Conservation (phyloP, 2,113 vertebrate species). For the Heterocephalus glaber region DNA sequence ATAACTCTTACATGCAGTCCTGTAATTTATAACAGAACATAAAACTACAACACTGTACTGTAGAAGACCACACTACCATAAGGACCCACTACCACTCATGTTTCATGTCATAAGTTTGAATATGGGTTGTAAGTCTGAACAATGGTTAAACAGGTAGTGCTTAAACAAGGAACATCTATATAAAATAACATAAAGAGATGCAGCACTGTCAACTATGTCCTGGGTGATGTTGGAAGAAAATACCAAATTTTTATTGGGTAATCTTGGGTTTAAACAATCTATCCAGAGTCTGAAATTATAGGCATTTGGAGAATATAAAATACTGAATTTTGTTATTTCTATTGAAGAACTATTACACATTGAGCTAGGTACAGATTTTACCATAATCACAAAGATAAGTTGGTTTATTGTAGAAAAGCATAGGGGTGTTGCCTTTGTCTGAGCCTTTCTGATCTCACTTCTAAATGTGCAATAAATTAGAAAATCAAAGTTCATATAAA, state of each 20-base stretch:
- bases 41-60: background rate
- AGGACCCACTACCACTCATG: no score
- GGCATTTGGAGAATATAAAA: constrained; percentile 1
- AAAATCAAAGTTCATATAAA: constrained; percentile 28
- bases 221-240: background rate
- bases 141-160: background rate
- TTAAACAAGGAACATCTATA: background rate
- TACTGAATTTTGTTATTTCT: background rate
- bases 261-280: background rate
- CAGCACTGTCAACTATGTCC: background rate
- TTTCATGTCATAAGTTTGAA: background rate
- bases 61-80: background rate
- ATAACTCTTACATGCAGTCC: background rate
- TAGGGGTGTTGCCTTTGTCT: background rate
- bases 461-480: background rate
- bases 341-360: background rate
- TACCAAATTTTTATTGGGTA: background rate
- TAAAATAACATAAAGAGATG: background rate
- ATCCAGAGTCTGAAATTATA: background rate
- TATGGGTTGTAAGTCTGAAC: background rate
- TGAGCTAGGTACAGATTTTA: background rate
- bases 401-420: background rate
- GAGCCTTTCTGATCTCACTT: background rate
- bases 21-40: background rate
- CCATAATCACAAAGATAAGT: background rate